Conservation (phyloP, 2,113 vertebrate genomes). For the cat (Felis catus) region DNA sequence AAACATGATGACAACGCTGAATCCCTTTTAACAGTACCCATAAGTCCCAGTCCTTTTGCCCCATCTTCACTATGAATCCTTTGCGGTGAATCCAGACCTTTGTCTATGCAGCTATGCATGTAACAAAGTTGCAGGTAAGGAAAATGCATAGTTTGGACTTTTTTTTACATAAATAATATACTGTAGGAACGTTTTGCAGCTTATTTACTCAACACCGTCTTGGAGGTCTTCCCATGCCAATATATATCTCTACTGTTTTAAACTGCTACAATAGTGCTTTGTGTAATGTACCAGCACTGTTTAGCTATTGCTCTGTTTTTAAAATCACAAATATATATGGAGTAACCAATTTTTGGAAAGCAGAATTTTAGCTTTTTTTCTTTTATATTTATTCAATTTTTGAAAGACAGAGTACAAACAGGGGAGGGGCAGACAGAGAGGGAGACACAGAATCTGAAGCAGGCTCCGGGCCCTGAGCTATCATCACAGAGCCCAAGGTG, state of each 20-base stretch:
- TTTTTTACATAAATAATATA: not conserved
- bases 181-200: not conserved
- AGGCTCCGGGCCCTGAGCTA: too few species aligned
- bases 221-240: not conserved
- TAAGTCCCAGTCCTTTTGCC: not conserved
- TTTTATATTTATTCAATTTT: not conserved
- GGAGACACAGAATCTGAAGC: too few species aligned
- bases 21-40: not conserved
- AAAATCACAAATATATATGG: not conserved
- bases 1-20: not conserved
- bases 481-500: too few species aligned
- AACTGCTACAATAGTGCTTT: not conserved
- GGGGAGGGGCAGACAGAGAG: too few species aligned
- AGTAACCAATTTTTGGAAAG: constrained; percentile 38
- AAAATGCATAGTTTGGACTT: not conserved
- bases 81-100: not conserved
- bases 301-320: constrained; percentile 11
- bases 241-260: not conserved
- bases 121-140: not conserved
- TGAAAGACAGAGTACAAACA: too few species aligned
- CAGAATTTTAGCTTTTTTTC: not conserved
- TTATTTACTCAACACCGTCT: not conserved
- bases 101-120: not conserved
- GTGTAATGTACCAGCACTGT: not conserved
- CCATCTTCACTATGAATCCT: not conserved